phyloP scores from a whole-genome alignment of 1,140 invertebrate species.

The Zophobas morio region DNA sequence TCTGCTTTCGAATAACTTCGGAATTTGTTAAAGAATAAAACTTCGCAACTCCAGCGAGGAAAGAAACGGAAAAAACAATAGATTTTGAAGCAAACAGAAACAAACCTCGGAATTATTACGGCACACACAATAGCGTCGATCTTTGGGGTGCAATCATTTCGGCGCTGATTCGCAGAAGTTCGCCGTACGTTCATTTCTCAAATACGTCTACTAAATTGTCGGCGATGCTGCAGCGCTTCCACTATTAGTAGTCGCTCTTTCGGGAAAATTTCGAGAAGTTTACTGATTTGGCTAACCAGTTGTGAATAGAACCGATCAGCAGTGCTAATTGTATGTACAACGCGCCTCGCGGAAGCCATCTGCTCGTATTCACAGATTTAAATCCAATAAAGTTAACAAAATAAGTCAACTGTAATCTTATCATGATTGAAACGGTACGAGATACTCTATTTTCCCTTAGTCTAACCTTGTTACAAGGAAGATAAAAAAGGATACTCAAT shows the following conservation, averaged over 20 bases:
- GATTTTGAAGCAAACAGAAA: not conserved
- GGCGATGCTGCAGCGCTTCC: no score
- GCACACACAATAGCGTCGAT: not conserved
- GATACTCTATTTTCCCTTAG: constrained; percentile 27
- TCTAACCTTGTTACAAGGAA: constrained; percentile 27
- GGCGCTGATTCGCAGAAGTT: no score
- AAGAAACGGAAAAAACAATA: constrained; percentile 31
- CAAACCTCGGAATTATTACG: not conserved
- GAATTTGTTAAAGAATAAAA: constrained; percentile 18
- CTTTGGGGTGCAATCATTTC: not conserved
- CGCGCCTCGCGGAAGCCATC: constrained; percentile 37
- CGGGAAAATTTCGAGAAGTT: not conserved
- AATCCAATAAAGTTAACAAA: constrained; percentile 44
- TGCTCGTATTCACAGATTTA: constrained; percentile 44
- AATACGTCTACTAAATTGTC: no score
- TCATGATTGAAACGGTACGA: constrained; percentile 41
- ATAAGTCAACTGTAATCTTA: constrained; percentile 35
- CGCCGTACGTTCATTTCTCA: no score
- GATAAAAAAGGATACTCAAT: constrained; percentile 24
- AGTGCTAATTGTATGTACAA: constrained; percentile 27
- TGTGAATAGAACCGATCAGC: constrained; percentile 32
- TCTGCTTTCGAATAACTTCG: not conserved
- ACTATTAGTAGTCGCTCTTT: not conserved
- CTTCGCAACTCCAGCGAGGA: constrained; percentile 7
- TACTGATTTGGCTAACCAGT: constrained; percentile 11